Evolutionary conservation across 2,113 vertebrate genomes (phyloP).

Genomic region (Pomatostomus ruficeps): DNA sequence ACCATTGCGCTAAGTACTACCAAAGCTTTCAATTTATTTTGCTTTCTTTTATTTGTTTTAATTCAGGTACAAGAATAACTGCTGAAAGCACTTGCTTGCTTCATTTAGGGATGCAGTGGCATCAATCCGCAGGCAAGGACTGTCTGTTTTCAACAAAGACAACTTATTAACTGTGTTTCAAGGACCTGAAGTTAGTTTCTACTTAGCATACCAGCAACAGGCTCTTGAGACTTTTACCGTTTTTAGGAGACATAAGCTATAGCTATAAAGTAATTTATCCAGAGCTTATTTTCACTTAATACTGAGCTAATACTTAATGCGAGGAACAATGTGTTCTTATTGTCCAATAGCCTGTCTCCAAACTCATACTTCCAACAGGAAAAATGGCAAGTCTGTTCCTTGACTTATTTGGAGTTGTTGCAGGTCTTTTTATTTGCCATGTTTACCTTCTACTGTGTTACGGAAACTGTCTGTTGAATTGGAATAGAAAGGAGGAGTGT

Average conservation of each 20-base stretch:
- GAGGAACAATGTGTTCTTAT: background rate
- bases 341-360: background rate
- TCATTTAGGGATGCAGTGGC: background rate
- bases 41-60: background rate
- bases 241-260: background rate
- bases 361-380: background rate
- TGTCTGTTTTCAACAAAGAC: background rate
- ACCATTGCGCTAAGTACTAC: background rate
- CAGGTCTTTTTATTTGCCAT: background rate
- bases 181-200: background rate
- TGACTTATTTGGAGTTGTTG: background rate
- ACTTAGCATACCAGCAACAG: background rate
- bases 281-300: background rate
- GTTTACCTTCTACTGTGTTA: slow-evolving; percentile 90
- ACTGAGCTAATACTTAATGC: background rate
- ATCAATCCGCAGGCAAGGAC: background rate
- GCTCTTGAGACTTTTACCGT: rapidly evolving
- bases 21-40: background rate
- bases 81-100: background rate
- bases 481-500: slow-evolving; percentile 94
- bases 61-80: background rate
- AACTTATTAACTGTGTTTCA: background rate
- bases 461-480: slow-evolving; percentile 94
- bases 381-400: background rate
- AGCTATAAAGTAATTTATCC: background rate